Evolutionary conservation across 1,140 invertebrate genomes (phyloP), one percentile per base, ranked within the genome.

Genomic region (Drosophila insularis): DNA sequence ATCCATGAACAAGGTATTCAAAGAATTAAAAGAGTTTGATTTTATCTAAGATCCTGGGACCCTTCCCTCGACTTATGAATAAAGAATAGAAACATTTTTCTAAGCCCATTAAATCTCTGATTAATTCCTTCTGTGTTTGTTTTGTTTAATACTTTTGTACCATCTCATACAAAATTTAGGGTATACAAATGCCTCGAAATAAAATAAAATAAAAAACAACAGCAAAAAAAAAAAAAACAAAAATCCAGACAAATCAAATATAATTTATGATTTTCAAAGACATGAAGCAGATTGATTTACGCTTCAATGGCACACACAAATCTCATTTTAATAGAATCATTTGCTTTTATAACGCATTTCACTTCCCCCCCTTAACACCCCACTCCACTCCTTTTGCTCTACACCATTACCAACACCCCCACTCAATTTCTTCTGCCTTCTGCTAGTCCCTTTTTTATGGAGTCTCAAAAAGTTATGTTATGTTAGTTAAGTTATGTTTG

Each of bases 321-420:
- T 89, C 80, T 80, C 66, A 72, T 84, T 89, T 89, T 89, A 89
- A 89, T 89, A 89, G 85, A 89, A 89, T 89, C 74, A 84, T 89
- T 84, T 80, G 65, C 53, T 82, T 89, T 89, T 77, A 87, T 74
- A 82, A 71, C 69, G 62, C 74, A 31, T 50, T 50, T 50, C 43
- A 50, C 17, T 50, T 50, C n/a, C 43, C 43, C 40, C 43, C 43
- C 35, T 46, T 46, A 8, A 7, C 17, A 19, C 43, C 8, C 43
- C 43, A 17, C 5, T 7, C 43, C 5, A 14, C 5, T 0, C 14
- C 17, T 14, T 4, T 2, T 13, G 2, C 17, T 8, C 11, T 13
- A 46, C 4, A 2, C 14, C 14, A 17, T 35, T 35, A 7, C 2
- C n/a, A 19, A 4, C 40, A 23, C 21, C 3, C 13, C 6, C 35